Evolutionary conservation across 2,113 vertebrate genomes (phyloP).

Genomic region (Oceanites oceanicus): DNA sequence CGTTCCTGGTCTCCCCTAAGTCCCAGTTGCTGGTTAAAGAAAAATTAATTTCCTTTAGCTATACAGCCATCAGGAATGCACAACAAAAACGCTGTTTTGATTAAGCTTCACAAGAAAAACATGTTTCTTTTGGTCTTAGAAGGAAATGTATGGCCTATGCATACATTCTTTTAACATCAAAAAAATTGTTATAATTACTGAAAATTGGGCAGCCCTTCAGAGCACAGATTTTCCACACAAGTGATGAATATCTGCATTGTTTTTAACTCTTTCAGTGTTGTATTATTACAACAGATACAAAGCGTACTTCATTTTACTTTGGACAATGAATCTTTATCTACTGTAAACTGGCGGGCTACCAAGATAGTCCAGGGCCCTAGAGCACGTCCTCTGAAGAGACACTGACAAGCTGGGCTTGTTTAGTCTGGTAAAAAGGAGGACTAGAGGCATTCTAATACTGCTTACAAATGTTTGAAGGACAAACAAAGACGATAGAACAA

Average conservation of each 20-base stretch:
- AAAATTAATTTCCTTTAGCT: conserved; percentile 50
- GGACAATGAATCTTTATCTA: conserved; percentile 24
- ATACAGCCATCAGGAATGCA: background rate
- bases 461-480: background rate
- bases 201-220: conserved; percentile 56
- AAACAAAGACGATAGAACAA: background rate
- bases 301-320: conserved; percentile 11
- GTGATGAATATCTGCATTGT: conserved; percentile 21
- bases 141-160: conserved; percentile 52
- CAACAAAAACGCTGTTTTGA: conserved; percentile 47
- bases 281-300: background rate
- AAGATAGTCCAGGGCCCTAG: background rate
- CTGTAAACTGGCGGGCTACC: conserved; percentile 25
- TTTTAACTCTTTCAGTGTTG: conserved; percentile 47
- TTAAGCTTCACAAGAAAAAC: conserved; percentile 62
- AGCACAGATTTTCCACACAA: conserved; percentile 25
- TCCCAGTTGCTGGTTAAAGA: conserved; percentile 20
- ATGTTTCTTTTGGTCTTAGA: conserved; percentile 62
- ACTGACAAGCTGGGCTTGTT: conserved; percentile 2
- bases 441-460: background rate
- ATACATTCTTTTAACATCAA: conserved; percentile 55
- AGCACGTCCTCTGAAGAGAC: background rate
- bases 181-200: conserved; percentile 7
- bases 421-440: background rate
- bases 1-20: background rate